Base-by-base conservation (phyloP, 1,140 invertebrate genomes). In the Aphelinus certus region DNA sequence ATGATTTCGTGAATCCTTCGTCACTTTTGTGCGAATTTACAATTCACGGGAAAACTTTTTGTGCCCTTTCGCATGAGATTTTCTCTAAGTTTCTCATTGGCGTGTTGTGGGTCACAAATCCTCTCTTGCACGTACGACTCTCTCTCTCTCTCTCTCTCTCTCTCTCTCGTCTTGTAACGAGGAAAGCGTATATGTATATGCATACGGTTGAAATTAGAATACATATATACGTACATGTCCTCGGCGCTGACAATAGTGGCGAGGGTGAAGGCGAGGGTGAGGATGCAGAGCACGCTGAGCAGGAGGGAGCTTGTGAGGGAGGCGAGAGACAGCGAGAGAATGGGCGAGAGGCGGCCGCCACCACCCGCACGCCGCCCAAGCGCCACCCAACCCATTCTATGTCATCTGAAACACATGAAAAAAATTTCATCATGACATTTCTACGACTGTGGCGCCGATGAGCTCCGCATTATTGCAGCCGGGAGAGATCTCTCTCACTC, bases 321-420 rank as follows among this genome's bases (percentile, higher is more conserved):
- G 83, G 86, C 85, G 83, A 87, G 82, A 86, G 86, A 87, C 82
- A 88, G 85, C 83, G 86, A 88, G 78, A 86, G 83, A 80, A 87
- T 84, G 81, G 86, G 85, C 83, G 85, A 86, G 80, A 87, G 82
- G 84, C 84, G 85, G 83, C 83, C 77, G 81, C 85, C 81, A 86
- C 85, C 83, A 86, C 86, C 85, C 82, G 83, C 83, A 87, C 83
- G 86, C 85, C 85, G 85, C 83, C 85, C 85, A 83, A 88, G 83
- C 86, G 83, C 85, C 86, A 82, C 86, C 85, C 86, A 88, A 87
- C 85, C 86, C 86, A 88, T 88, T 86, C 85, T 88, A 88, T 87
- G 86, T 88, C 86, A 88, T 88, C 86, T 88, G 84, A 75, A 88
- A 88, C 81, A 87, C 73, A 84, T 81, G 80, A 71, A 68, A 58